Percentiles rank a stretch among this genome's conserved stretches.
phyloP scores from a whole-genome alignment of 1,140 invertebrate species.

The Glomeris maerens region DNA sequence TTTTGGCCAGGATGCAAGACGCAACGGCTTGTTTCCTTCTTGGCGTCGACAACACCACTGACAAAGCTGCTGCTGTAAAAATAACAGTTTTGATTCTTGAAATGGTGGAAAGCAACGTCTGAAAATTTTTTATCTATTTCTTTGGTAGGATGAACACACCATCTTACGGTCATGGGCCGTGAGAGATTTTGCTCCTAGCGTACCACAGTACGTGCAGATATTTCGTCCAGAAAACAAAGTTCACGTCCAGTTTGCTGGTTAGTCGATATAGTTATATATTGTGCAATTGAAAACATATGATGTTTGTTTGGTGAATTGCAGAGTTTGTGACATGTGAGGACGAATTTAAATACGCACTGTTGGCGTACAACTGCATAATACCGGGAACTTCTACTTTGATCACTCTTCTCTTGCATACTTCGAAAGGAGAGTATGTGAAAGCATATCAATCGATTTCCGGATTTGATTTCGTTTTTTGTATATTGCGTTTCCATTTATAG shows the following conservation, averaged over 20 bases:
- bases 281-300: not conserved
- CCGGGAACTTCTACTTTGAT: constrained; percentile 92
- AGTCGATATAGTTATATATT: constrained; percentile 6
- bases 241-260: constrained; percentile 87
- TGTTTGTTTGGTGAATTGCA: not conserved
- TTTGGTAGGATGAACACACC: constrained; percentile 74
- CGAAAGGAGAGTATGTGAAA: constrained; percentile 76
- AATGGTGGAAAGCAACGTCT: not conserved
- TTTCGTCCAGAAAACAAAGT: constrained; percentile 95
- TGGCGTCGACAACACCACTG: constrained; percentile 83
- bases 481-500: constrained; percentile 36
- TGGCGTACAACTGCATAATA: constrained; percentile 95
- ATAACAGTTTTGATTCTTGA: not conserved
- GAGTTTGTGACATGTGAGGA: constrained; percentile 96
- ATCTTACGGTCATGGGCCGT: constrained; percentile 95
- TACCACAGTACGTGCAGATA: constrained; percentile 95
- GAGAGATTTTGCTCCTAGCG: constrained; percentile 89
- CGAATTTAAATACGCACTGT: constrained; percentile 84
- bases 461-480: not conserved
- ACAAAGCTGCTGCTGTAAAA: constrained; percentile 79
- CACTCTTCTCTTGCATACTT: constrained; percentile 89
- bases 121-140: not conserved
- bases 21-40: constrained; percentile 91
- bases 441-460: not conserved
- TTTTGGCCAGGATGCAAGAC: constrained; percentile 64